Conservation (phyloP, 2,113 vertebrate species). For the Limnothrissa miodon region DNA sequence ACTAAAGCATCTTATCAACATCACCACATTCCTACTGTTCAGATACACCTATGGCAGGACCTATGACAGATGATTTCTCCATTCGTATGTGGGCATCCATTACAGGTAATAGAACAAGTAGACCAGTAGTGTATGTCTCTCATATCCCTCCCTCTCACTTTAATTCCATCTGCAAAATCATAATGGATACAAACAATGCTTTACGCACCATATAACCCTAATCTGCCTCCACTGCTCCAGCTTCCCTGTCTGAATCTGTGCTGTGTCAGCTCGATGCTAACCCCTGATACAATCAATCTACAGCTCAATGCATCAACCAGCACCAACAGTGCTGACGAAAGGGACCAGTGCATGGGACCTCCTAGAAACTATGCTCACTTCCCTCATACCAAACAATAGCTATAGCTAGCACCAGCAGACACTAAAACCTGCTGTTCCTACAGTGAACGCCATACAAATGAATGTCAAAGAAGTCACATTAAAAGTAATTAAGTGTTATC, state of each 20-base stretch:
- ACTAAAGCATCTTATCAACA: not conserved
- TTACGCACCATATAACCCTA: not conserved
- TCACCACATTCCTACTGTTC: not conserved
- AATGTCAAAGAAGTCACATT: not conserved
- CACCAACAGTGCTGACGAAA: slow-evolving; percentile 12
- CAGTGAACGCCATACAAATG: not conserved
- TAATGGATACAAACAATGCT: not conserved
- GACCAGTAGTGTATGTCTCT: not conserved
- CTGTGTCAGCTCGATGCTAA: slow-evolving; percentile 8
- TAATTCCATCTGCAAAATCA: not conserved
- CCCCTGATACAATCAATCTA: slow-evolving; percentile 5
- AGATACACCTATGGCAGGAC: not conserved
- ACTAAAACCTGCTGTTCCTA: not conserved
- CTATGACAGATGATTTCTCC: not conserved
- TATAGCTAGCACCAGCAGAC: not conserved
- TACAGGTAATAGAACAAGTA: not conserved
- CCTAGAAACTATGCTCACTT: not conserved
- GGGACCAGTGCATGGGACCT: not conserved
- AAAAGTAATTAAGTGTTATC: not conserved
- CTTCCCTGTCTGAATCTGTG: not conserved
- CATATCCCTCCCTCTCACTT: not conserved
- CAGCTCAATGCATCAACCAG: slow-evolving; percentile 28
- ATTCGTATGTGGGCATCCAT: not conserved
- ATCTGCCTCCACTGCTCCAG: not conserved
- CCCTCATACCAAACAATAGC: not conserved